Base-by-base conservation (phyloP, 1,140 invertebrate species). In the Nasonia giraulti region DNA sequence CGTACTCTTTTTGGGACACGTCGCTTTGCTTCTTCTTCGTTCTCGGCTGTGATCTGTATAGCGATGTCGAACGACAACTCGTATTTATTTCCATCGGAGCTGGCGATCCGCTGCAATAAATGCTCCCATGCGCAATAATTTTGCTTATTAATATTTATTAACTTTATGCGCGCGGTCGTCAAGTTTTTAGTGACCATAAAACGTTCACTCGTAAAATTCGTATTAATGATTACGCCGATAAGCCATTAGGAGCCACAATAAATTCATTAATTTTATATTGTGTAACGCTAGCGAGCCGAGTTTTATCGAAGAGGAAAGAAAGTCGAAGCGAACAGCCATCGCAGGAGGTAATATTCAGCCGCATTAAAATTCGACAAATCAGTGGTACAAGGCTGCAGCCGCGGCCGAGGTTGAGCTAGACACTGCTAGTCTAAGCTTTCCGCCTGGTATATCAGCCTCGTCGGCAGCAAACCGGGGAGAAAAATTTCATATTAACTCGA, bases 401-500 rank as follows among this genome's bases (percentile, higher is more conserved):
- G 47, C 47, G 17, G 20, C 17, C 20, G 6, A 20, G 55, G 6
- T 62, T 62, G 5, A 62, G 55, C 20, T n/a, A n/a, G 20, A 62
- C 14, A 62, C 17, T 55, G 40, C n/a, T 27, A 14, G 40, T 20
- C 50, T 55, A 55, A 20, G 17, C 1, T 62, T 14, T n/a, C 55
- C n/a, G 27, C 55, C 1, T 8, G 7, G 40, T 8, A 33, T 47
- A 68, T n/a, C 20, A 69, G 20, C 12, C 5, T 2, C 12, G 20
- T 37, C 40, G 71, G 66, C 17, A 73, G 5, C n/a, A 78, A 33
- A 62, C 14, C 27, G 12, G 23, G 20, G 50, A 77, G 77, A 74
- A 81, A 85, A 85, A 85, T 82, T 77, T 82, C 74, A 85, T 85
- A 85, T 85, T 80, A 85, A 85, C 84, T 85, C 74, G 80, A 85